Evolutionary conservation across 2,797 vertebrate genomes (phyloP), one percentile per base, ranked within the genome.

Genomic region (Champsocephalus gunnari): DNA sequence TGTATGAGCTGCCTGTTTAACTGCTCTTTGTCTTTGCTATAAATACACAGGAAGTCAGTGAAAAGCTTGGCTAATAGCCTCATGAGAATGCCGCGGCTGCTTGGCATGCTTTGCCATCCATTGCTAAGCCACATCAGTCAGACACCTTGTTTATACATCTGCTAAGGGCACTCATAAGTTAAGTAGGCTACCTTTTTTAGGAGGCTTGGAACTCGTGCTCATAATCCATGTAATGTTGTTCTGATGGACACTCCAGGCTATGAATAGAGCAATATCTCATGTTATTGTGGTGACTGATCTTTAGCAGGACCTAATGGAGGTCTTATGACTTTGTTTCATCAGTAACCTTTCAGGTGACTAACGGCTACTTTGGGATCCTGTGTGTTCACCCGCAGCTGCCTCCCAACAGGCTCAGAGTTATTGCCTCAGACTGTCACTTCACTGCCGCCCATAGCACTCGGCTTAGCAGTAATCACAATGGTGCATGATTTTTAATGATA

Each of bases 101-200:
- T 79, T 91, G 82, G 61, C 73, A 69, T 90, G 67, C 85, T 80
- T 90, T 75, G 56, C 61, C 81, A 57, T 84, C 86, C 75, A 80
- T 45, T 53, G 85, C 84, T 89, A 91, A 94, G 88, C 85, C 69
- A 41, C 81, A 87, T 90, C 90, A 85, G 81, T 91, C 88, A 86
- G 76, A 85, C 89, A 93, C 89, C 92, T 93, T 90, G 92, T 94
- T 94, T 90, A 75, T 92, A 74, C 84, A 89, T 92, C 87, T 91
- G 86, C 59, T 89, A 49, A 68, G 81, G 79, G 81, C 82, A 82
- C 79, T 87, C 78, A 74, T 80, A 81, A 77, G 68, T 69, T 80
- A 79, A 66, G 85, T 76, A 66, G 2, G 60, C 67, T 76, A 49
- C 78, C 78, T 81, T 92, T 87, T 86, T 89, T 91, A 81, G 86